phyloP scores from a whole-genome alignment of 2,113 vertebrate species.

The Lepisosteus osseus region DNA sequence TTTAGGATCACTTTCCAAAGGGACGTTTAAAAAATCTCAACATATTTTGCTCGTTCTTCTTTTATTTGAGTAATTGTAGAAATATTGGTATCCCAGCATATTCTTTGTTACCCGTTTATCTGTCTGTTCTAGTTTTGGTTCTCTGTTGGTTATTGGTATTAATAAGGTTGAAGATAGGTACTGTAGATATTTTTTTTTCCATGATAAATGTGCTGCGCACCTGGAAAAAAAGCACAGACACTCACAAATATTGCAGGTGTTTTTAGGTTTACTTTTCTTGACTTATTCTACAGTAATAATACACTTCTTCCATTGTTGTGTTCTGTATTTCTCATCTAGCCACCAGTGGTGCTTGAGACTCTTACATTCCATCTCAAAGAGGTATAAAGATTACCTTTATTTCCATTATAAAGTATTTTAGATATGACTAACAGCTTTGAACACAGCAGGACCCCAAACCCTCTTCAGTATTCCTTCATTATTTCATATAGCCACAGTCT shows the following conservation, averaged over 20 bases:
- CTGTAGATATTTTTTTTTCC: no score
- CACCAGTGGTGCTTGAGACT: constrained; percentile 33
- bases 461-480: constrained; percentile 58
- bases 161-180: no score
- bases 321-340: constrained; percentile 26
- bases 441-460: constrained; percentile 58
- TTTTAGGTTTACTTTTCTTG: not conserved
- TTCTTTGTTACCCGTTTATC: no score
- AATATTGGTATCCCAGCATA: no score
- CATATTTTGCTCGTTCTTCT: not conserved
- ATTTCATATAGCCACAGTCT: constrained; percentile 46
- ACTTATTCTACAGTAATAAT: constrained; percentile 15
- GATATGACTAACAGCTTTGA: constrained; percentile 63
- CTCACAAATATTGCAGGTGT: no score
- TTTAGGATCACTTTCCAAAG: constrained; percentile 28
- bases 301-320: constrained; percentile 19
- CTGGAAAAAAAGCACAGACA: no score
- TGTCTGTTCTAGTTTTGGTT: no score
- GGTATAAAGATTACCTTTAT: constrained; percentile 59
- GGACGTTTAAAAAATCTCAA: constrained; percentile 17
- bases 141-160: no score
- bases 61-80: no score
- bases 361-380: constrained; percentile 48
- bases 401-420: constrained; percentile 62
- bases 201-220: no score